These are phyloP conservation scores for Synanthedon tipuliformis DNA, from an alignment of 2,888 invertebrate genomes.

Conservation along the genomic window DNA sequence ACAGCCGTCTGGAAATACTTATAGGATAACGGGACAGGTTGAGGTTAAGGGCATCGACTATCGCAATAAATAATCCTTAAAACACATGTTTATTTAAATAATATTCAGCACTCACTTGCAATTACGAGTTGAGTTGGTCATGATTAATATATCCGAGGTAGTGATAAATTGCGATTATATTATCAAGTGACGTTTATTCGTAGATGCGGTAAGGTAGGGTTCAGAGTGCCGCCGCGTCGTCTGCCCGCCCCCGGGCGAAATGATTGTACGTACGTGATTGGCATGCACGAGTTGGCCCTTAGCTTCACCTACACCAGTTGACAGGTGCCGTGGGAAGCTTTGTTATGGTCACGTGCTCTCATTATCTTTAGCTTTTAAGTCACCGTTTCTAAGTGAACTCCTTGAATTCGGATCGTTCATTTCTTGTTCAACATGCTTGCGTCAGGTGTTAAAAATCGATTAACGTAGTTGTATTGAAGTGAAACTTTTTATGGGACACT, in stretches of 20 bases:
- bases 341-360: slow-evolving; percentile 9
- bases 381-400: background rate
- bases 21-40: too few relatives aligned
- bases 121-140: too few relatives aligned
- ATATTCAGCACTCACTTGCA: too few relatives aligned
- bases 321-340: slow-evolving; percentile 32
- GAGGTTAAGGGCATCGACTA: too few relatives aligned
- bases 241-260: slow-evolving; percentile 10
- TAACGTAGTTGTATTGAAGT: too few relatives aligned
- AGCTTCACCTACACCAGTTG: slow-evolving; percentile 11
- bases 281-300: slow-evolving; percentile 37
- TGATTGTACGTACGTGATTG: slow-evolving; percentile 34
- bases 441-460: too few relatives aligned
- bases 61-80: too few relatives aligned
- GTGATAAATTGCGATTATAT: slow-evolving; percentile 10
- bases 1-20: too few relatives aligned
- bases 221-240: slow-evolving; percentile 8
- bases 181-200: slow-evolving; percentile 7
- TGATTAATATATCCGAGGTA: background rate
- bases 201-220: slow-evolving; percentile 3
- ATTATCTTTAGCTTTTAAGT: slow-evolving; percentile 7
- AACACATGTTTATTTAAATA: too few relatives aligned
- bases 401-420: background rate
- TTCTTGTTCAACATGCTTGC: too few relatives aligned
- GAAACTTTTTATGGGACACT: too few relatives aligned